Conservation (phyloP, 2,888 invertebrate species). For the Leptinotarsa peninsularis region DNA sequence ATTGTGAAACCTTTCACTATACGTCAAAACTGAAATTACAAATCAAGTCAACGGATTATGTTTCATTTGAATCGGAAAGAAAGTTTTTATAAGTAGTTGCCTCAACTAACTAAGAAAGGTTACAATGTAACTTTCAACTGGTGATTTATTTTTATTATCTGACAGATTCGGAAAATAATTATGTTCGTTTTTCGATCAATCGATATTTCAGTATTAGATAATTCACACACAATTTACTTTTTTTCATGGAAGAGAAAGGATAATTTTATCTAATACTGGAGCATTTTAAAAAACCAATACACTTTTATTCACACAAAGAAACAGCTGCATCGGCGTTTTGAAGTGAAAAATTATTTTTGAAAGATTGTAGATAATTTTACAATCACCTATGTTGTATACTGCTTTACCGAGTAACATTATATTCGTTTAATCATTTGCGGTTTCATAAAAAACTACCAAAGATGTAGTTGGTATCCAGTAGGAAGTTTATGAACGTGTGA, state of each 20-base stretch:
- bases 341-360: too few species aligned
- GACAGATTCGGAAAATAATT: not conserved
- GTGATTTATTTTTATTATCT: constrained; percentile 1
- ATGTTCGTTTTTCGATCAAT: not conserved
- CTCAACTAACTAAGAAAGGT: not conserved
- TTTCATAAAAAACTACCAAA: not conserved
- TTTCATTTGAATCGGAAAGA: not conserved
- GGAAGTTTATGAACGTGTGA: not conserved
- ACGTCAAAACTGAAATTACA: not conserved
- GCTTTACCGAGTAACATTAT: not conserved
- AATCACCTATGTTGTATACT: not conserved
- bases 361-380: not conserved
- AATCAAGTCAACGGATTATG: not conserved
- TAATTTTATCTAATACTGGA: not conserved
- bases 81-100: not conserved
- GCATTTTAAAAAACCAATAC: too few species aligned
- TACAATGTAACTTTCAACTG: not conserved
- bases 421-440: not conserved
- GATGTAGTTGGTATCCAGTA: not conserved
- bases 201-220: not conserved
- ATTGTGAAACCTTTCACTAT: not conserved
- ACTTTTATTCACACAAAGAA: too few species aligned
- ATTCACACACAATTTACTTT: not conserved
- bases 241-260: constrained; percentile 2
- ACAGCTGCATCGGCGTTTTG: too few species aligned